phyloP scores from a whole-genome alignment of 2,888 invertebrate genomes.

The Conus canariensis region DNA sequence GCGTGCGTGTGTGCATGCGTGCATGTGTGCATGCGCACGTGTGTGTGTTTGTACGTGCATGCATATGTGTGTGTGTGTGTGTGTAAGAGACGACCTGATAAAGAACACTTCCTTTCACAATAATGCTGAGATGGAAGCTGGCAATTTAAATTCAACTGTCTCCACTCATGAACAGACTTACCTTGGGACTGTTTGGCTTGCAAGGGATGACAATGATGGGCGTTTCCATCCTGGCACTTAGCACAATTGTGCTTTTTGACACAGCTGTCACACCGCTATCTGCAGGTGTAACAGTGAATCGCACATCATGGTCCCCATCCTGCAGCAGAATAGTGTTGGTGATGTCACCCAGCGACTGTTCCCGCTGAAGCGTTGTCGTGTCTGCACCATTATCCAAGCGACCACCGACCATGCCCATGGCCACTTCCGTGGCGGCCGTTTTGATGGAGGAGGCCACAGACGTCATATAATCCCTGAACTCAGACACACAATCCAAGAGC shows the following conservation, averaged over 20 bases:
- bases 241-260: conserved; percentile 37
- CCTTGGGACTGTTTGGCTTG: conserved; percentile 86
- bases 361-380: conserved; percentile 35
- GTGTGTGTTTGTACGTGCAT: too few species aligned
- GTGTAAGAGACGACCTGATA: too few species aligned
- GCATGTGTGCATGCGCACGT: too few species aligned
- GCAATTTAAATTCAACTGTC: too few species aligned
- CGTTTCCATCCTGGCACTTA: conserved; percentile 86
- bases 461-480: conserved; percentile 92
- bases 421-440: conserved; percentile 95
- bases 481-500: conserved; percentile 91
- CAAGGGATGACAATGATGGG: conserved; percentile 94
- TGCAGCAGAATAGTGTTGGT: conserved; percentile 54
- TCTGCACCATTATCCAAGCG: conserved; percentile 38
- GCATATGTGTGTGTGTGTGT: too few species aligned
- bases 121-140: too few species aligned
- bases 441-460: conserved; percentile 91
- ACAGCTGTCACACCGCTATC: neutral
- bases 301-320: conserved; percentile 33
- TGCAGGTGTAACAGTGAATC: neutral
- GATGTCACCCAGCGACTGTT: conserved; percentile 54
- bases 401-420: conserved; percentile 85
- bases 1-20: too few species aligned
- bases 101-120: too few species aligned
- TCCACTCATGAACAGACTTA: neutral